phyloP scores from a whole-genome alignment of 1,140 invertebrate genomes.

The Lepidurus couesii region DNA sequence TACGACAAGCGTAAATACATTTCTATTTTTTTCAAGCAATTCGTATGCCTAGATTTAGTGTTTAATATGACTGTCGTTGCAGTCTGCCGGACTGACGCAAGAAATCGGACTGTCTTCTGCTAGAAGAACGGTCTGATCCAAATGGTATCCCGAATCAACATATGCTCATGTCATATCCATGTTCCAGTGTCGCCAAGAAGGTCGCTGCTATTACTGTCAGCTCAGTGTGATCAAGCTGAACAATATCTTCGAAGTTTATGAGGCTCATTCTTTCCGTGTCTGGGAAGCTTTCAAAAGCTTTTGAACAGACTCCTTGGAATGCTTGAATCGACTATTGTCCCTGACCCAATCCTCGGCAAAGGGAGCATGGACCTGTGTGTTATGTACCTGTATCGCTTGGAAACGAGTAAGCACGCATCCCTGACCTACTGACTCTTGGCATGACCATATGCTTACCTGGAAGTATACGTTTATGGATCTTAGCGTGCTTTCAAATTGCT shows the following conservation, averaged over 20 bases:
- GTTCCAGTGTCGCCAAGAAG: not conserved
- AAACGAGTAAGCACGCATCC: not conserved
- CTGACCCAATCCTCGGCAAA: not conserved
- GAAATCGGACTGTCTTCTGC: not conserved
- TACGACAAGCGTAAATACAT: not conserved
- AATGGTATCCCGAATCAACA: not conserved
- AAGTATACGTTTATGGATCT: not conserved
- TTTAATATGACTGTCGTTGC: not conserved
- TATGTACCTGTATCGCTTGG: not conserved
- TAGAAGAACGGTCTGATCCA: not conserved
- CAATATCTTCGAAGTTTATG: not conserved
- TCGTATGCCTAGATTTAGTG: not conserved
- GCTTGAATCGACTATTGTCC: not conserved
- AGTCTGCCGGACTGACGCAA: not conserved
- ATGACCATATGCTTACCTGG: conserved; percentile 18
- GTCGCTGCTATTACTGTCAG: not conserved
- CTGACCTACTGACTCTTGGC: conserved; percentile 2
- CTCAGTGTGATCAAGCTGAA: not conserved
- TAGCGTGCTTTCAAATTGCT: not conserved
- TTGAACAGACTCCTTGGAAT: not conserved
- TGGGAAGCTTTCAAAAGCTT: not conserved
- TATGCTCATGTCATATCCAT: not conserved
- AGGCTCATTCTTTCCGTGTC: not conserved
- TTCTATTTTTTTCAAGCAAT: not conserved
- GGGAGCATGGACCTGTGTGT: not conserved